These are phyloP conservation scores for Calephelis nemesis DNA, from an alignment of 1,140 invertebrate genomes.

Conservation along the genomic window DNA sequence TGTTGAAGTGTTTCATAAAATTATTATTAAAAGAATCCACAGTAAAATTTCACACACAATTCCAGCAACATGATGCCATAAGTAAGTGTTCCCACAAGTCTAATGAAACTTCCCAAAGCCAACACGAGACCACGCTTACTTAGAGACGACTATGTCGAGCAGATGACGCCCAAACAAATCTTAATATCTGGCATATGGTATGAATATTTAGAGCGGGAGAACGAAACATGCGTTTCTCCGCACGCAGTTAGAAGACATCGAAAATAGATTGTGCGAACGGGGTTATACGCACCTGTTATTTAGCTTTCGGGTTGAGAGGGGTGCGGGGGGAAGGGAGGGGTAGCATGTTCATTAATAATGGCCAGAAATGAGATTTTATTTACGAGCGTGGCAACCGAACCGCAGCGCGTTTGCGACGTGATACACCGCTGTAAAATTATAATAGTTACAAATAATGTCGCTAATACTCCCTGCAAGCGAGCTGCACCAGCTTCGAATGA, in stretches of 20 bases:
- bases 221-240: slow-evolving; percentile 60
- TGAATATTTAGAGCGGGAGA: slow-evolving; percentile 74
- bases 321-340: slow-evolving; percentile 43
- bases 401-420: slow-evolving; percentile 49
- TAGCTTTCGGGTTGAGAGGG: slow-evolving; percentile 62
- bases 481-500: too few relatives aligned
- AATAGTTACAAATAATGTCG: slow-evolving; percentile 5
- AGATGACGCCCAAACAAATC: slow-evolving; percentile 76
- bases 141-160: slow-evolving; percentile 64
- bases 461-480: background rate
- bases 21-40: background rate
- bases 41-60: slow-evolving; percentile 53
- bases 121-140: slow-evolving; percentile 68
- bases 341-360: slow-evolving; percentile 76
- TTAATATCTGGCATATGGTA: slow-evolving; percentile 75
- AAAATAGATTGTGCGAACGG: slow-evolving; percentile 78
- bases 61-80: slow-evolving; percentile 62
- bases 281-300: slow-evolving; percentile 78
- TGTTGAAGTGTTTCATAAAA: background rate
- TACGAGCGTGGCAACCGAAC: slow-evolving; percentile 61
- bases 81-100: slow-evolving; percentile 64
- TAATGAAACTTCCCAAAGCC: slow-evolving; percentile 71
- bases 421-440: slow-evolving; percentile 35
- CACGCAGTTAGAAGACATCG: slow-evolving; percentile 73
- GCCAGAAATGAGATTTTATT: slow-evolving; percentile 75